Evolutionary conservation across 2,113 vertebrate genomes (phyloP), one percentile per base, ranked within the genome.

Genomic region (Hirundichthys speculiger): DNA sequence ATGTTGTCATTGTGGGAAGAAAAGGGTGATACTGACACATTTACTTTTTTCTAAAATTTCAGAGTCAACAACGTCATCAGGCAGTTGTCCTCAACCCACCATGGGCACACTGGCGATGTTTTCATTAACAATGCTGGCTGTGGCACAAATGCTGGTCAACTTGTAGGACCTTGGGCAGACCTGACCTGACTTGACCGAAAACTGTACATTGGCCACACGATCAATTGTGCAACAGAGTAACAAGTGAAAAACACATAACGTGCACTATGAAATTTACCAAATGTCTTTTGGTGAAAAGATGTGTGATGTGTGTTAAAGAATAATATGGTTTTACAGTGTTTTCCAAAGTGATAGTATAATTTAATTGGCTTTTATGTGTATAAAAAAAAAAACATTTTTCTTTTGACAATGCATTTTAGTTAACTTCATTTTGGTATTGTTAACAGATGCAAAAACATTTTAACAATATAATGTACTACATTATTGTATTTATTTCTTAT

Each of bases 241-340:
- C 3, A 8, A 30, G 46, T 10, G 14, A 50, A 42, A 41, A 50
- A 45, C 14, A 41, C 16, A 66, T 38, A 50, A 46, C 5, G 45
- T 45, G 16, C 70, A 80, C 19, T 58, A 73, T 86, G 68, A 78
- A 60, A 80, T 64, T 71, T 72, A 62, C 68, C 46, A 42, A 4
- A 49, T 2, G 49, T 27, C 13, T 42, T 52, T 3, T 72, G 73
- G 59, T 85, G 66, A 74, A 85, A 75, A 39, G 61, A 82, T 42
- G 19, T 79, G 77, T 69, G 13, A 34, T 64, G 8, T 64, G 7
- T 73, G 52, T 69, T 42, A 69, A 61, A 63, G 7, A 30, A 21
- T 41, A 5, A 53, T 4, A 58, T 0, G 9, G 1, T 22, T 62
- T 57, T 63, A 20, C 15, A 51, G 20, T 64, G 43, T 64, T 76